phyloP scores from a whole-genome alignment of 2,113 vertebrate genomes.

The Corapipo altera region DNA sequence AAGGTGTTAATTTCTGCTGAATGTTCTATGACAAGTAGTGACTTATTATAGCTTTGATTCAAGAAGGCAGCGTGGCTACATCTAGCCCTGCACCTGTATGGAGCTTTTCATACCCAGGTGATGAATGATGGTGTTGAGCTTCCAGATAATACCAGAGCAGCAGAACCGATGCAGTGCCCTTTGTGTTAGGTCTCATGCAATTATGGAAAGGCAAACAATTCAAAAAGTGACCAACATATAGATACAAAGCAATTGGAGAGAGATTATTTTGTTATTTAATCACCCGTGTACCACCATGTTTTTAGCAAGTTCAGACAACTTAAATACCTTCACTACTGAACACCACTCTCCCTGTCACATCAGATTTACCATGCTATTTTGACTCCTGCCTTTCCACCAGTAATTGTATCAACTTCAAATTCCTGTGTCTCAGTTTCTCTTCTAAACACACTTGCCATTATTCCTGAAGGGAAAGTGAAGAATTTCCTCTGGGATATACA shows the following conservation, averaged over 20 bases:
- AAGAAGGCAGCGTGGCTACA: background rate
- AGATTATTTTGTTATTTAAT: background rate
- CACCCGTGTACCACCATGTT: background rate
- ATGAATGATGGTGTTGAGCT: background rate
- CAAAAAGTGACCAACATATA: rapidly evolving
- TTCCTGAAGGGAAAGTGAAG: background rate
- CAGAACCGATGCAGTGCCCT: background rate
- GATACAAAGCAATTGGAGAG: background rate
- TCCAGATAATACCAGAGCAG: background rate
- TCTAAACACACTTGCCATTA: background rate
- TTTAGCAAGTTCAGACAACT: background rate
- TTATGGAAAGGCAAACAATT: background rate
- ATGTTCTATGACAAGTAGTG: background rate
- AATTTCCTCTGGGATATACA: background rate
- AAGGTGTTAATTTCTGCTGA: background rate
- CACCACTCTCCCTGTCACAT: background rate
- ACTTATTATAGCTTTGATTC: background rate
- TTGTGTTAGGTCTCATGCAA: background rate
- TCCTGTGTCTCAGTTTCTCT: background rate
- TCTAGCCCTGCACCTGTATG: background rate
- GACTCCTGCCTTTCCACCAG: background rate
- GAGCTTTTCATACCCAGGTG: background rate
- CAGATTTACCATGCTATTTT: background rate
- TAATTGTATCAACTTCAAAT: background rate
- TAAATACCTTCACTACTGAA: background rate